phyloP scores from a whole-genome alignment of 2,888 invertebrate genomes.

The Caenorhabditis panamensis region DNA sequence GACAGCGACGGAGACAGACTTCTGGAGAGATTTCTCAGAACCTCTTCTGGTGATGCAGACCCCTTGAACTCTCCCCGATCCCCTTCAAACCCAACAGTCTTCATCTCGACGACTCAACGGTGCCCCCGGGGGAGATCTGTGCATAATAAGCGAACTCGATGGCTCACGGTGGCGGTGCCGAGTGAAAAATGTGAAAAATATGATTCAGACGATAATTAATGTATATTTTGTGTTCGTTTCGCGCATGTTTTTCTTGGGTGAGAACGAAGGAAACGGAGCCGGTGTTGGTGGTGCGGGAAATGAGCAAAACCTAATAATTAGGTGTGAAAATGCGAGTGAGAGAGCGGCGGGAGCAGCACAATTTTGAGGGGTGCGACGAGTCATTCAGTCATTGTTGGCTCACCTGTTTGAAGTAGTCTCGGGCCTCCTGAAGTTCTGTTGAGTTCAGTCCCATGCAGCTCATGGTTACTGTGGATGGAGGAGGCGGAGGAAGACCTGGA shows the following conservation, averaged over 20 bases:
- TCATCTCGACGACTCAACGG: too few relatives aligned
- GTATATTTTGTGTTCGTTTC: constrained; percentile 41
- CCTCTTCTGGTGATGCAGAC: too few relatives aligned
- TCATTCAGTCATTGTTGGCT: not conserved
- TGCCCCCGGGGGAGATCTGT: not conserved
- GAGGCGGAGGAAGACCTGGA: not conserved
- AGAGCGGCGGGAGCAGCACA: not conserved
- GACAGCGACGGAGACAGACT: too few relatives aligned
- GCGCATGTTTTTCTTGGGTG: constrained; percentile 25
- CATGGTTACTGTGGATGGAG: constrained; percentile 22
- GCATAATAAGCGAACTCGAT: constrained; percentile 35
- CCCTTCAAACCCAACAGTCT: not conserved
- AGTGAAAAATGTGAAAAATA: constrained; percentile 22
- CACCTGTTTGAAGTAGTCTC: constrained; percentile 64
- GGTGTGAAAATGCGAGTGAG: constrained; percentile 22
- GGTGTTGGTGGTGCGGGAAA: constrained; percentile 1
- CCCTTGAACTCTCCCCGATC: too few relatives aligned
- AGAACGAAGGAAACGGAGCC: constrained; percentile 8
- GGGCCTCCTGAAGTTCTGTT: constrained; percentile 63
- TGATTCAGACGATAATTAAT: constrained; percentile 56
- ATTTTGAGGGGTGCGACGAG: not conserved
- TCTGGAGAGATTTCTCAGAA: too few relatives aligned
- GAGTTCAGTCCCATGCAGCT: constrained; percentile 65
- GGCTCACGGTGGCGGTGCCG: not conserved
- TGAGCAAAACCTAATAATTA: constrained; percentile 46